Percentiles rank a stretch among this genome's conserved stretches.
Evolutionary conservation across 2,113 vertebrate genomes (phyloP).

Genomic region (Hyaena hyaena): DNA sequence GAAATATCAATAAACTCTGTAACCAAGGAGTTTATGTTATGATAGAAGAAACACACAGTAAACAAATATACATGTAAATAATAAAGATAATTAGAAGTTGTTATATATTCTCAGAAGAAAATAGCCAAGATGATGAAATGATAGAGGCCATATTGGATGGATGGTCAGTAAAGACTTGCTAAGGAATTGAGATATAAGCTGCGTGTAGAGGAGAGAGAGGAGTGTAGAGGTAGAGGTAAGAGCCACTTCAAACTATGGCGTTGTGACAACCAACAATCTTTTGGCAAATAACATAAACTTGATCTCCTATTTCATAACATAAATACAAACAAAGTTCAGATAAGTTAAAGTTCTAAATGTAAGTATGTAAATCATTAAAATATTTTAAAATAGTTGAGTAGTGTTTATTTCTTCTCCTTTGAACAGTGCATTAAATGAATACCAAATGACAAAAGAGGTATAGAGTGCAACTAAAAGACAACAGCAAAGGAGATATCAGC

Average conservation of each 20-base stretch:
- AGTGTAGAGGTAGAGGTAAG: background rate
- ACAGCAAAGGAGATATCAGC: background rate
- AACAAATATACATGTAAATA: background rate
- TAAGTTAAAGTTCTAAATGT: background rate
- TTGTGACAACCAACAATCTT: background rate
- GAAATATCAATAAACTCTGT: background rate
- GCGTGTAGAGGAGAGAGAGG: background rate
- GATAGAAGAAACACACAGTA: background rate
- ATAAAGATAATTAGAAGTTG: background rate
- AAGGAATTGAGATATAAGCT: background rate
- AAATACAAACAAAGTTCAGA: background rate
- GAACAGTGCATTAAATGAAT: background rate
- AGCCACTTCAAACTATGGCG: background rate
- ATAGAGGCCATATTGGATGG: background rate
- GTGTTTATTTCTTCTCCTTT: background rate
- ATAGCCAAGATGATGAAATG: background rate
- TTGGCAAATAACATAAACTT: background rate
- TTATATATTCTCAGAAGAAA: background rate
- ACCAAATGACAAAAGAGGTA: background rate
- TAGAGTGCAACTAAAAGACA: background rate
- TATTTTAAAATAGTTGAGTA: background rate
- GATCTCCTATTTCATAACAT: background rate
- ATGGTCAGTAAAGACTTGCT: background rate
- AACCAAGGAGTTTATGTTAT: background rate
- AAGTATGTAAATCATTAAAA: background rate